A percentile compares a stretch with the other conserved stretches of the same genome.
Evolutionary conservation across 2,113 vertebrate species (phyloP).

Genomic region (Otis tarda): DNA sequence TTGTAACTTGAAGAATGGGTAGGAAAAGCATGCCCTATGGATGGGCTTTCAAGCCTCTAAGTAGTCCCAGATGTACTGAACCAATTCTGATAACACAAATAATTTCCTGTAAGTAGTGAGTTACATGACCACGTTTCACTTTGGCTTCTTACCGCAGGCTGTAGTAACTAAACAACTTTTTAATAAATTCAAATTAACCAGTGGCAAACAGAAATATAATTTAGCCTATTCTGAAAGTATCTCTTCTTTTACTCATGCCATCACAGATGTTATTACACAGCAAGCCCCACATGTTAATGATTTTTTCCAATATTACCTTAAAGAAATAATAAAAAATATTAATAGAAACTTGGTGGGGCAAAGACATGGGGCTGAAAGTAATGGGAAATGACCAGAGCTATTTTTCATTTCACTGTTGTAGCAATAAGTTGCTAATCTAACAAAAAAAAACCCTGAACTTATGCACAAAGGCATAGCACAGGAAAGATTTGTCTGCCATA

Average conservation of each 20-base stretch:
- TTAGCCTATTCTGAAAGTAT: neutral
- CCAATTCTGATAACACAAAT: neutral
- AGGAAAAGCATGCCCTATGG: neutral
- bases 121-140: neutral
- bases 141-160: neutral
- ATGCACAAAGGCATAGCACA: neutral
- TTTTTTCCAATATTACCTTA: neutral
- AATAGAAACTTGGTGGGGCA: neutral
- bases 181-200: neutral
- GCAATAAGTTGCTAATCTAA: neutral
- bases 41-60: neutral
- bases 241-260: neutral
- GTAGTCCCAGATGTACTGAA: neutral
- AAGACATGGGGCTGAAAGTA: neutral
- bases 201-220: neutral
- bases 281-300: neutral
- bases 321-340: neutral
- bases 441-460: neutral
- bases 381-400: neutral
- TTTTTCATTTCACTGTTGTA: neutral
- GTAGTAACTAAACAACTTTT: neutral
- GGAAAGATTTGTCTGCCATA: neutral
- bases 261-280: neutral
- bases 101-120: neutral
- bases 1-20: neutral